These are phyloP conservation scores for Gadus chalcogrammus DNA, from an alignment of 2,113 vertebrate genomes.

Conservation along the genomic window DNA sequence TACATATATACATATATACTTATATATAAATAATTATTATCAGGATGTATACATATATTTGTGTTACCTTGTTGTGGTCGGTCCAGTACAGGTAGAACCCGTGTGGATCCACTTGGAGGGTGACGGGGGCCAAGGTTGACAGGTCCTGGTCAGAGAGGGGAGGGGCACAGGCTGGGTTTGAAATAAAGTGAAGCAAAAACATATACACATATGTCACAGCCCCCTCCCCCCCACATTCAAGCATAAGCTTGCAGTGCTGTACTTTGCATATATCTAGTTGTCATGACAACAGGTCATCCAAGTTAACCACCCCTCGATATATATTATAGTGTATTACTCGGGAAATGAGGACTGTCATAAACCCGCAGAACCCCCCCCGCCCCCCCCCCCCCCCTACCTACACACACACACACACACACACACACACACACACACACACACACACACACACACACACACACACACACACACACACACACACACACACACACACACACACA, in stretches of 20 bases:
- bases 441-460: no score
- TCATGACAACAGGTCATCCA: no score
- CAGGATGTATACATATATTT: background rate
- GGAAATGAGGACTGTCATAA: constrained; percentile 15
- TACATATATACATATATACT: no score
- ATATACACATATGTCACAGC: background rate
- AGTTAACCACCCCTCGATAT: no score
- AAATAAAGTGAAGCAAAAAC: background rate
- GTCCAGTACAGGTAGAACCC: constrained; percentile 98
- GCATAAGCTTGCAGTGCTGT: background rate
- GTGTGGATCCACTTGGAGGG: constrained; percentile 88
- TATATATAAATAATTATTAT: no score
- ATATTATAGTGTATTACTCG: no score
- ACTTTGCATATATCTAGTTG: no score
- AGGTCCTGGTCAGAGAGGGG: constrained; percentile 79
- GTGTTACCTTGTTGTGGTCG: constrained; percentile 93
- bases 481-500: no score
- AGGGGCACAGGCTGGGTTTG: background rate
- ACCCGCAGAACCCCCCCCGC: constrained; percentile 5
- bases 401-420: background rate
- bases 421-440: constrained; percentile 1
- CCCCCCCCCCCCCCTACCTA: background rate
- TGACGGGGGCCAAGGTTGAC: constrained; percentile 87
- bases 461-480: no score
- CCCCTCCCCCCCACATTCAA: background rate